Conservation (phyloP, 2,888 invertebrate genomes). For the Drosophila borealis region DNA sequence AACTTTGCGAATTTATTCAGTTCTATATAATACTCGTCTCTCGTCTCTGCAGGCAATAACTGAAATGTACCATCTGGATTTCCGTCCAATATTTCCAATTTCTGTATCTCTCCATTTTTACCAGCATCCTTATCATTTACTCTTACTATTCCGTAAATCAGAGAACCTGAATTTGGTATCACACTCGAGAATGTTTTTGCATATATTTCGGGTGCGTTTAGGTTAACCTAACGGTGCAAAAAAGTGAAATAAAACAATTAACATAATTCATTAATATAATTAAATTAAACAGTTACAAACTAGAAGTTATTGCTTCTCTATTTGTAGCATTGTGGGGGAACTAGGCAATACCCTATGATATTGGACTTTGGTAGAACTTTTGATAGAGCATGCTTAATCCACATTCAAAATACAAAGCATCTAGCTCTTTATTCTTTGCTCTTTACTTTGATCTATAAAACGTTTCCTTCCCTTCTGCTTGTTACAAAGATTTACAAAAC, state of each 20-base stretch:
- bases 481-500: no score
- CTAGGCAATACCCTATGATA: no score
- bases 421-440: no score
- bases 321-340: no score
- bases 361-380: no score
- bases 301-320: no score
- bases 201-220: constrained; percentile 93
- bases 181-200: constrained; percentile 92
- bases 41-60: constrained; percentile 88
- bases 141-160: constrained; percentile 95
- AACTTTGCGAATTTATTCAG: constrained; percentile 85
- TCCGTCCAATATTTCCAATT: constrained; percentile 94
- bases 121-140: constrained; percentile 94
- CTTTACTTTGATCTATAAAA: no score
- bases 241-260: not conserved
- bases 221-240: constrained; percentile 88
- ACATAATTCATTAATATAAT: not conserved
- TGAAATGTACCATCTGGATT: constrained; percentile 96
- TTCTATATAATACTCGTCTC: constrained; percentile 92
- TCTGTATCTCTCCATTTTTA: constrained; percentile 92
- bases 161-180: constrained; percentile 91
- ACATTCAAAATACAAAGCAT: no score
- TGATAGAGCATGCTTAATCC: no score
- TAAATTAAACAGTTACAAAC: not conserved
- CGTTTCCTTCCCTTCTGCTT: no score